These are phyloP conservation scores for Phyllostomus discolor DNA, from an alignment of 2,113 vertebrate species.

Conservation along the genomic window DNA sequence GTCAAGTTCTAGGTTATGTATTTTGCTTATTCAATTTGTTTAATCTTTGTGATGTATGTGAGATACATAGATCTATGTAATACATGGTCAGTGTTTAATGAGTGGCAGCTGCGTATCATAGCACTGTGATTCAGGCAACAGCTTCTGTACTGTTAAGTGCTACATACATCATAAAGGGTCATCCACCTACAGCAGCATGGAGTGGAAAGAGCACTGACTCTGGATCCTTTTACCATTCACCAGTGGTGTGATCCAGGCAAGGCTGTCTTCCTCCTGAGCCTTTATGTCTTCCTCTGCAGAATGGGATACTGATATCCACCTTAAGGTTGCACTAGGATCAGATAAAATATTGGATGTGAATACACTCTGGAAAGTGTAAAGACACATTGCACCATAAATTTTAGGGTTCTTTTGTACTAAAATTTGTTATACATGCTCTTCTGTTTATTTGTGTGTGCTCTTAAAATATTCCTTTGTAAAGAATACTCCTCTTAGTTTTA, in stretches of 20 bases:
- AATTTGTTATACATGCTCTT: background rate
- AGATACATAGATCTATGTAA: background rate
- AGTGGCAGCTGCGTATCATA: background rate
- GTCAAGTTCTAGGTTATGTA: background rate
- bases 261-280: background rate
- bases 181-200: background rate
- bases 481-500: constrained; percentile 30
- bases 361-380: background rate
- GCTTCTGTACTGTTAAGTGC: background rate
- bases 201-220: background rate
- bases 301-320: background rate
- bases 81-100: background rate
- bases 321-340: background rate
- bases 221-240: background rate
- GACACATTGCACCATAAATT: background rate
- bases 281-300: background rate
- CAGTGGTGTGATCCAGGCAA: background rate
- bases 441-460: background rate
- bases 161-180: background rate
- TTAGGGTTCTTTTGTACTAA: constrained; percentile 1
- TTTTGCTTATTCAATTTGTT: background rate
- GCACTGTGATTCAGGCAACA: background rate
- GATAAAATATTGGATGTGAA: constrained; percentile 10
- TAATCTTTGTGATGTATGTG: background rate
- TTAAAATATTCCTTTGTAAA: constrained; percentile 5